phyloP scores from a whole-genome alignment of 2,113 vertebrate genomes.

The Athene cunicularia region DNA sequence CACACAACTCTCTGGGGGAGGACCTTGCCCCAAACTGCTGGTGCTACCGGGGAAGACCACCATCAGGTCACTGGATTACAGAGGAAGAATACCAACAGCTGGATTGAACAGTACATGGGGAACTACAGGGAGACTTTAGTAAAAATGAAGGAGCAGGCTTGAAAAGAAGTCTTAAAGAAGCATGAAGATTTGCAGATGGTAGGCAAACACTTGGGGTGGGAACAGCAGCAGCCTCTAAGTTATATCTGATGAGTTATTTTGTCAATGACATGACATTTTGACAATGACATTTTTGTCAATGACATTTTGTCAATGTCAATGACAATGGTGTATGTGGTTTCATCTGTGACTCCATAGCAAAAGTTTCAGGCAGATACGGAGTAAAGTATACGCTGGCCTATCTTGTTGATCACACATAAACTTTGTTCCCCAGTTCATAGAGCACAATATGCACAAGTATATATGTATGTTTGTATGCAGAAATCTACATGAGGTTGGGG shows the following conservation, averaged over 20 bases:
- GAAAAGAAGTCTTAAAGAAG: not conserved
- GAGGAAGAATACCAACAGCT: not conserved
- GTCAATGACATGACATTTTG: not conserved
- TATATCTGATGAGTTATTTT: not conserved
- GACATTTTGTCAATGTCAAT: not conserved
- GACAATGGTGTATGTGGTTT: not conserved
- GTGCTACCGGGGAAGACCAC: not conserved
- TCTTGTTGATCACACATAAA: not conserved
- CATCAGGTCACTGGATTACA: not conserved
- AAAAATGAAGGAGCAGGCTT: not conserved
- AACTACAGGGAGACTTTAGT: not conserved
- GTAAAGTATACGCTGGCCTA: not conserved
- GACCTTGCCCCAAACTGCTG: fast-evolving
- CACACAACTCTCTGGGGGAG: fast-evolving
- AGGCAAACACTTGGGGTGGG: not conserved
- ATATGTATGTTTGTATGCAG: not conserved
- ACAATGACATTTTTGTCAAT: not conserved
- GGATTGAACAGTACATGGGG: fast-evolving
- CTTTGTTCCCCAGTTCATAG: not conserved
- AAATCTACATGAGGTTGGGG: fast-evolving
- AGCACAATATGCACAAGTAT: fast-evolving
- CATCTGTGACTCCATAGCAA: not conserved
- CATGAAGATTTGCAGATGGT: not conserved
- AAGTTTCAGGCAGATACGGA: not conserved
- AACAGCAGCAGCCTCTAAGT: not conserved